phyloP scores from a whole-genome alignment of 2,797 vertebrate genomes.

The Setipinna tenuifilis region DNA sequence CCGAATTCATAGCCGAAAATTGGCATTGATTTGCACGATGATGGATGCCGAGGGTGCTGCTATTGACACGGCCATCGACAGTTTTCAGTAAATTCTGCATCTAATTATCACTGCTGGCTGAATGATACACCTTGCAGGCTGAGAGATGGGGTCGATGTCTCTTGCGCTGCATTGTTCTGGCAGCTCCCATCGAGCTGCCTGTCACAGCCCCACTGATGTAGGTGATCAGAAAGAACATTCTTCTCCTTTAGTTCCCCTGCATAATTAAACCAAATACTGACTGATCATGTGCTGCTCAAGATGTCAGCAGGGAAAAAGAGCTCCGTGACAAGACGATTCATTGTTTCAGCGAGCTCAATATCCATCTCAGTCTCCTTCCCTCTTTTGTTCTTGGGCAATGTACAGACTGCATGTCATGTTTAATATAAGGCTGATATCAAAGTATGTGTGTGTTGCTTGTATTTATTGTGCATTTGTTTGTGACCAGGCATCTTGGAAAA shows the following conservation, averaged over 20 bases:
- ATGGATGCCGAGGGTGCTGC: slow-evolving; percentile 89
- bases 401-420: slow-evolving; percentile 7
- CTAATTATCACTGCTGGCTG: slow-evolving; percentile 96
- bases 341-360: slow-evolving; percentile 7
- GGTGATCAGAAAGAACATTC: slow-evolving; percentile 88
- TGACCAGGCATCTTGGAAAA: background rate
- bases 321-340: slow-evolving; percentile 4
- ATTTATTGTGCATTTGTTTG: background rate
- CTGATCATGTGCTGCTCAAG: slow-evolving; percentile 59
- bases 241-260: slow-evolving; percentile 82
- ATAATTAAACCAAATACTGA: slow-evolving; percentile 88
- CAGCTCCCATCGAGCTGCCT: slow-evolving; percentile 81
- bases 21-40: slow-evolving; percentile 92
- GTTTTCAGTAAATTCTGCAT: slow-evolving; percentile 93
- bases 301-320: slow-evolving; percentile 6
- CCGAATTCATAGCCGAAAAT: slow-evolving; percentile 93
- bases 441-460: background rate
- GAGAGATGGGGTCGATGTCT: slow-evolving; percentile 89
- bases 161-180: slow-evolving; percentile 84
- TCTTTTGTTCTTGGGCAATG: background rate
- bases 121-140: slow-evolving; percentile 94
- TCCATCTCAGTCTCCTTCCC: background rate
- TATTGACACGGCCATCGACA: slow-evolving; percentile 92
- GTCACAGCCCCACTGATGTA: slow-evolving; percentile 88
- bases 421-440: background rate